A percentile compares a stretch with the other conserved stretches of the same genome.
These are phyloP conservation scores for Carcharodon carcharias DNA, from an alignment of 2,797 vertebrate species.

Conservation along the genomic window DNA sequence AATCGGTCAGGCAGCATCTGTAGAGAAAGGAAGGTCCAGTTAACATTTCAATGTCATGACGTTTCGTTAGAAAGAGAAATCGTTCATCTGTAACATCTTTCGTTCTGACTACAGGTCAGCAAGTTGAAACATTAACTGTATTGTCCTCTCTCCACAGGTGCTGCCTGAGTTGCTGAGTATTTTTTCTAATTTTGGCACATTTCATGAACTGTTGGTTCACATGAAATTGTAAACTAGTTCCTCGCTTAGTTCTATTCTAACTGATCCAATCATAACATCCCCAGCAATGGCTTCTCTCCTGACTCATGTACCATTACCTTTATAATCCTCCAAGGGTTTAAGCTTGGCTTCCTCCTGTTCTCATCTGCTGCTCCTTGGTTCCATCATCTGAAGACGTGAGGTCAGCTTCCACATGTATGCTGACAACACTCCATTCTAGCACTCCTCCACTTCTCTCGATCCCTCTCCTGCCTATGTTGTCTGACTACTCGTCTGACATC, in stretches of 20 bases:
- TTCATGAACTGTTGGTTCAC: not conserved
- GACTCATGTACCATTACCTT: not conserved
- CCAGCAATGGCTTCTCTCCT: not conserved
- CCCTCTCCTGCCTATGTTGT: no score
- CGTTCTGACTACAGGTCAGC: not conserved
- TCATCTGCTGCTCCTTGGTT: not conserved
- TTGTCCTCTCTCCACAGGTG: not conserved
- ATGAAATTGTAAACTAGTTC: not conserved
- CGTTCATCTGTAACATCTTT: not conserved
- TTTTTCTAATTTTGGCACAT: not conserved
- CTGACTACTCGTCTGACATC: no score
- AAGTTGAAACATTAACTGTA: not conserved
- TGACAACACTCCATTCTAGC: not conserved
- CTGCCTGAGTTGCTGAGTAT: not conserved
- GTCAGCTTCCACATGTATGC: not conserved
- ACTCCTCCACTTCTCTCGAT: no score
- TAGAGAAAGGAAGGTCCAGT: not conserved
- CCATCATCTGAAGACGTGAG: not conserved
- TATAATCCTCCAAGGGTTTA: not conserved
- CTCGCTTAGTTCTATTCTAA: not conserved
- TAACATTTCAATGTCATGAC: not conserved
- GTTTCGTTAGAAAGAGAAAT: not conserved
- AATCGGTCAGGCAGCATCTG: not conserved
- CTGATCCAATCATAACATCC: not conserved
- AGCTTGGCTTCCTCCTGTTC: not conserved